phyloP scores from a whole-genome alignment of 2,797 vertebrate species.

The Sparus aurata region DNA sequence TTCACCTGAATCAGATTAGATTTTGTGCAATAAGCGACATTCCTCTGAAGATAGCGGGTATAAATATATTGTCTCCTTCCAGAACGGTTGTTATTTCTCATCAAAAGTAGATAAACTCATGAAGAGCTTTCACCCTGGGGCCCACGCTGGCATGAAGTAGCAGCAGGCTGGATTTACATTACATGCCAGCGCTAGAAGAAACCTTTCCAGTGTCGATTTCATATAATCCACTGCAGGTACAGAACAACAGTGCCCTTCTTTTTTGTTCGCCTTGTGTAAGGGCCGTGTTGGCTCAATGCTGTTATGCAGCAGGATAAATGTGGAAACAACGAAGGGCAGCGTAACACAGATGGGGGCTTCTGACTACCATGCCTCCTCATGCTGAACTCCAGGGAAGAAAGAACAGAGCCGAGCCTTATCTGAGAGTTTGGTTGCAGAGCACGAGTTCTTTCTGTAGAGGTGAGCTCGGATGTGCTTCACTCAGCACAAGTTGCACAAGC shows the following conservation, averaged over 20 bases:
- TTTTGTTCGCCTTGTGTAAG: slow-evolving; percentile 14
- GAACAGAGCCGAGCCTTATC: slow-evolving; percentile 16
- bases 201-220: slow-evolving; percentile 21
- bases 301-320: slow-evolving; percentile 31
- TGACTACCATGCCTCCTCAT: slow-evolving; percentile 8
- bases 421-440: slow-evolving; percentile 22
- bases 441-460: neutral
- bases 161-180: slow-evolving; percentile 35
- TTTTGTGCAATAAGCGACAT: neutral
- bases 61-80: slow-evolving; percentile 17
- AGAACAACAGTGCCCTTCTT: slow-evolving; percentile 21
- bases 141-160: slow-evolving; percentile 6
- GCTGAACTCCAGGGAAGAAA: neutral
- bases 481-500: slow-evolving; percentile 4
- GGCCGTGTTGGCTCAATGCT: slow-evolving; percentile 32
- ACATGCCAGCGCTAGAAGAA: slow-evolving; percentile 21
- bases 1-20: slow-evolving; percentile 18
- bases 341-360: slow-evolving; percentile 14
- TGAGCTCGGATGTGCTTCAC: neutral
- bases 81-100: slow-evolving; percentile 9
- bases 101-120: slow-evolving; percentile 8
- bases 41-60: slow-evolving; percentile 14
- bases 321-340: slow-evolving; percentile 19
- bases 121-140: slow-evolving; percentile 10
- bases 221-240: neutral